Conservation (phyloP, 1,140 invertebrate genomes). For the Cherax destructor region DNA sequence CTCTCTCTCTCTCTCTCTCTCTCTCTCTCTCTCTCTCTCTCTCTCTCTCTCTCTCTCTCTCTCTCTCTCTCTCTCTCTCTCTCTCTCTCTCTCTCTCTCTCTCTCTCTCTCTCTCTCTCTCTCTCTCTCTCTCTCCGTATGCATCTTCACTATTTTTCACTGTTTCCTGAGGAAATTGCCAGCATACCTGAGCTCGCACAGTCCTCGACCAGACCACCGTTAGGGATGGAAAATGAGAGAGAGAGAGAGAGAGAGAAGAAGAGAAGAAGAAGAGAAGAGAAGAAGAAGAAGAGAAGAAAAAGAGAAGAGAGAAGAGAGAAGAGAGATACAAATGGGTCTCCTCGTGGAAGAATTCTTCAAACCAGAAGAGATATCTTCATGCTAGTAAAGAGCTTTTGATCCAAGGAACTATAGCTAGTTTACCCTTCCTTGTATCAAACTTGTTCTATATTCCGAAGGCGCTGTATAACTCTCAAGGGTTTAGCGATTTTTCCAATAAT, state of each 20-base stretch:
- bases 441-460: too few species aligned
- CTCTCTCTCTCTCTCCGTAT: constrained; percentile 7
- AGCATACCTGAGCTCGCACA: background rate
- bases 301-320: background rate
- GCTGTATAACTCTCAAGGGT: too few species aligned
- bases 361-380: too few species aligned
- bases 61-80: background rate
- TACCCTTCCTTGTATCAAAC: too few species aligned
- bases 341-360: too few species aligned
- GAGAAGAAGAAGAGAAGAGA: background rate
- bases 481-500: too few species aligned
- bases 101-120: constrained; percentile 8
- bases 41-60: background rate
- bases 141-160: background rate
- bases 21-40: background rate
- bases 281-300: background rate
- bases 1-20: background rate
- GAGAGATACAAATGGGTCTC: background rate
- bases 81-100: constrained; percentile 2
- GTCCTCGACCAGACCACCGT: background rate
- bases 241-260: background rate
- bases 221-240: background rate
- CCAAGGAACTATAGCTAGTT: too few species aligned
- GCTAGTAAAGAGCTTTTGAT: too few species aligned
- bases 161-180: too few species aligned